A percentile compares a stretch with the other conserved stretches of the same genome.
Evolutionary conservation across 2,888 invertebrate genomes (phyloP).

Genomic region (Phortica magna): DNA sequence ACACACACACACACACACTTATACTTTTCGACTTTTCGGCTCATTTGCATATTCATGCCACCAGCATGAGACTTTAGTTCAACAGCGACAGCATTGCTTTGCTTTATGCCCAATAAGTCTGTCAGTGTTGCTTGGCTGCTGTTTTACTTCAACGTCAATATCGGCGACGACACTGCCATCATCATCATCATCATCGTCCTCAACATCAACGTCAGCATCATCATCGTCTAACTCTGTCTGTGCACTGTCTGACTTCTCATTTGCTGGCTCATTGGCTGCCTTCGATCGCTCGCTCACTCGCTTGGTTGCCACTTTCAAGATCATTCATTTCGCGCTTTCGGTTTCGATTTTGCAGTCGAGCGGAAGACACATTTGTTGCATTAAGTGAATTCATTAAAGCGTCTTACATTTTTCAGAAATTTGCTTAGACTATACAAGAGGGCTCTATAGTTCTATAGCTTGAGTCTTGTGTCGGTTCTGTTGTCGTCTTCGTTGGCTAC

Average conservation of each 20-base stretch:
- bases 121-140: background rate
- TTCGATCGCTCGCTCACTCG: conserved; percentile 6
- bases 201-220: background rate
- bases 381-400: conserved; percentile 57
- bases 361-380: conserved; percentile 54
- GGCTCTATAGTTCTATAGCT: background rate
- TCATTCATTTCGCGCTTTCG: conserved; percentile 25
- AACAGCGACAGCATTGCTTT: background rate
- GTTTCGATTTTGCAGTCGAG: conserved; percentile 41
- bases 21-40: conserved; percentile 34
- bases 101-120: background rate
- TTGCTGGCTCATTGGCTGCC: conserved; percentile 41
- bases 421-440: background rate
- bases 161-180: background rate
- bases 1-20: background rate
- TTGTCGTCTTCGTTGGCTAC: conserved; percentile 3
- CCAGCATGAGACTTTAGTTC: conserved; percentile 24
- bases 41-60: conserved; percentile 41
- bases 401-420: conserved; percentile 2
- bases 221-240: background rate
- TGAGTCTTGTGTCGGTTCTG: background rate
- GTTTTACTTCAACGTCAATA: background rate
- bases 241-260: conserved; percentile 42
- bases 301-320: conserved; percentile 31
- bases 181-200: background rate